Evolutionary conservation across 35 echinoderm and acorn worm genomes (phyloP).

Genomic region (Holothuria glaberrima): DNA sequence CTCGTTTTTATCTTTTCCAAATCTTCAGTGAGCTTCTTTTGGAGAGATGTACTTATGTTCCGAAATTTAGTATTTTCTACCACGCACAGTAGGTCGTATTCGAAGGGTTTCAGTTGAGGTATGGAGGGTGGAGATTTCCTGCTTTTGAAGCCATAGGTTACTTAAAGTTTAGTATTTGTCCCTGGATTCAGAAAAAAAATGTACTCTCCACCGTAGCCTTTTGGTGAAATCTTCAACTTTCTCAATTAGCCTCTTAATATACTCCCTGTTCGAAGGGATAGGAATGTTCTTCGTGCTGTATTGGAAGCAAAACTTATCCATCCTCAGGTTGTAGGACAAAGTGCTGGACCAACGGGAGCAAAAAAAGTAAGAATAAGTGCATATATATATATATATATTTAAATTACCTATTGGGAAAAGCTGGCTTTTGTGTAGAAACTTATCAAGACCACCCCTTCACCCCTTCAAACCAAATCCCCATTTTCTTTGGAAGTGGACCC

Average conservation of each 20-base stretch:
- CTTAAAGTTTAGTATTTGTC: slow-evolving; percentile 11
- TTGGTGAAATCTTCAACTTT: slow-evolving; percentile 50
- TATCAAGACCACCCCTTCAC: no score
- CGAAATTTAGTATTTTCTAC: slow-evolving; percentile 23
- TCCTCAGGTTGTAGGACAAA: neutral
- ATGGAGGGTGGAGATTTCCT: slow-evolving; percentile 9
- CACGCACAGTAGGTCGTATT: slow-evolving; percentile 42
- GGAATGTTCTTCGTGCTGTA: slow-evolving; percentile 42
- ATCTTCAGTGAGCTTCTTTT: slow-evolving; percentile 38
- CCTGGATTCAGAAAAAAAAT: slow-evolving; percentile 54
- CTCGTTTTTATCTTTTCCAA: slow-evolving; percentile 5
- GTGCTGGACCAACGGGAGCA: no score
- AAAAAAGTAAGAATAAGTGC: no score
- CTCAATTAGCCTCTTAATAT: slow-evolving; percentile 44
- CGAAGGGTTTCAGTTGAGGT: slow-evolving; percentile 33
- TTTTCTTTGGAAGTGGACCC: no score
- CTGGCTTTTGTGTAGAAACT: no score
- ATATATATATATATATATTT: no score
- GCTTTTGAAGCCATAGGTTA: slow-evolving; percentile 60
- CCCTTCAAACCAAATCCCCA: no score
- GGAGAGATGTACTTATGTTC: slow-evolving; percentile 13
- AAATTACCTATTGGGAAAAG: no score
- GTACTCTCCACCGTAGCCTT: slow-evolving; percentile 46
- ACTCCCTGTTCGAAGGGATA: slow-evolving; percentile 52
- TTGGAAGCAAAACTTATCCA: neutral